Percentiles rank a stretch among this genome's conserved stretches.
These are phyloP conservation scores for Gambusia affinis DNA, from an alignment of 2,113 vertebrate species.

Conservation along the genomic window DNA sequence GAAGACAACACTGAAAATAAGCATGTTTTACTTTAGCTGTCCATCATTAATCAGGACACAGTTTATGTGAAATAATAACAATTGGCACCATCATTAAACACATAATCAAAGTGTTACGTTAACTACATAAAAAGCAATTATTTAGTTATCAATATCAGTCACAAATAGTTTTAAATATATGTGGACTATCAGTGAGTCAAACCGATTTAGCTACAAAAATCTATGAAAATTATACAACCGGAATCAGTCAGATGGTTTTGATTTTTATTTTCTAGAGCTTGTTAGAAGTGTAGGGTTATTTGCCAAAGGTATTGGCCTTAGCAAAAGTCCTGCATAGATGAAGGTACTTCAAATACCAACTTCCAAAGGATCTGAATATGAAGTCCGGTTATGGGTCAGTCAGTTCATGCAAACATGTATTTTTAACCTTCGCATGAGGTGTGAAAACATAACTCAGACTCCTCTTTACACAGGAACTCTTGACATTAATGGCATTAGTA, in stretches of 20 bases:
- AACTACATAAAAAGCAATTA: no score
- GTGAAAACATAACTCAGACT: not conserved
- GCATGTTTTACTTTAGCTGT: slow-evolving; percentile 13
- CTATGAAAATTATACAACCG: no score
- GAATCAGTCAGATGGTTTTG: no score
- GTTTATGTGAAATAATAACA: not conserved
- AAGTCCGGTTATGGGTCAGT: not conserved
- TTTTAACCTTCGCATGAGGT: slow-evolving; percentile 1
- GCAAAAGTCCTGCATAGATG: not conserved
- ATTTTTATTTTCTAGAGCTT: no score
- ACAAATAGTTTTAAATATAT: no score
- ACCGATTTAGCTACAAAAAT: no score
- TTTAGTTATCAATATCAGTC: no score
- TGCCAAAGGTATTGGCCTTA: not conserved
- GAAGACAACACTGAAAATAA: slow-evolving; percentile 26
- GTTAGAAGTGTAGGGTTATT: not conserved
- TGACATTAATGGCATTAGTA: slow-evolving; percentile 15
- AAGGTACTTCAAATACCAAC: not conserved
- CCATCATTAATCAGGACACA: not conserved
- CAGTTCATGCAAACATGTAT: slow-evolving; percentile 6
- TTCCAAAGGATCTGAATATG: not conserved
- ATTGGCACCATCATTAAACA: no score
- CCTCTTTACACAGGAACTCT: not conserved
- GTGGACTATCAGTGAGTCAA: no score
- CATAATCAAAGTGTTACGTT: no score